Base-by-base conservation (phyloP, 1,140 invertebrate genomes). In the Orius laevigatus region DNA sequence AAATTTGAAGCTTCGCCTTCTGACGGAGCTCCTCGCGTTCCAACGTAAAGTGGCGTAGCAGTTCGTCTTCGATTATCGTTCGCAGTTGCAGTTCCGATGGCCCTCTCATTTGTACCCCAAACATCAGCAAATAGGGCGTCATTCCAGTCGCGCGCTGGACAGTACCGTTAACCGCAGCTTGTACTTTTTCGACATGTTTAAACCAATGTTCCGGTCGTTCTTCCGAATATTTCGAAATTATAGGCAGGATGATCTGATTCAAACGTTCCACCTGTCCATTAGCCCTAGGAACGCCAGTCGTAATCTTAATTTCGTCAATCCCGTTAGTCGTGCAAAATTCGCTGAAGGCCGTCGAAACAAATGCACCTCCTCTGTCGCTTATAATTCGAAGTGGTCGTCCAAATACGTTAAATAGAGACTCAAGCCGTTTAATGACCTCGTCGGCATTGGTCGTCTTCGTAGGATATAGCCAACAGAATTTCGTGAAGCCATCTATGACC, bases 231-330 rank as follows among this genome's bases (percentile, higher is more conserved):
- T 25, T 48, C 9, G 47, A 3, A 3, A 48, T 15, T 3, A 20
- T 12, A 2, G 47, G 35, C 5, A 58, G 51, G 45, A 62, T 41
- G 11, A 48, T 56, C 14, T 52, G 52, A 55, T 62, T 62, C 5
- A 59, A 54, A 2, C 62, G 51, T 46, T 62, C 60, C 15, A 62
- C 59, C 43, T 53, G 55, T 12, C 52, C 52, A 47, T 56, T 56
- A 2, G 39, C 52, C 8, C 55, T 39, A 14, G 41, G 14, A 16
- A 15, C 35, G 2, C 53, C 53, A 19, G 55, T 44, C 2, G 55
- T 50, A 42, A 53, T 48, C n/a, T 47, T 25, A 20, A 51, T 45
- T 1, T 44, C 19, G 10, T 48, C 2, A 39, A 56, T 51, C 16
- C 57, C 56, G 5, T 56, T 33, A 11, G 18, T 19, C 3, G 20